A percentile compares a stretch with the other conserved stretches of the same genome.
These are phyloP conservation scores for Gymnocypris eckloni DNA, from an alignment of 2,797 vertebrate genomes.

Conservation along the genomic window DNA sequence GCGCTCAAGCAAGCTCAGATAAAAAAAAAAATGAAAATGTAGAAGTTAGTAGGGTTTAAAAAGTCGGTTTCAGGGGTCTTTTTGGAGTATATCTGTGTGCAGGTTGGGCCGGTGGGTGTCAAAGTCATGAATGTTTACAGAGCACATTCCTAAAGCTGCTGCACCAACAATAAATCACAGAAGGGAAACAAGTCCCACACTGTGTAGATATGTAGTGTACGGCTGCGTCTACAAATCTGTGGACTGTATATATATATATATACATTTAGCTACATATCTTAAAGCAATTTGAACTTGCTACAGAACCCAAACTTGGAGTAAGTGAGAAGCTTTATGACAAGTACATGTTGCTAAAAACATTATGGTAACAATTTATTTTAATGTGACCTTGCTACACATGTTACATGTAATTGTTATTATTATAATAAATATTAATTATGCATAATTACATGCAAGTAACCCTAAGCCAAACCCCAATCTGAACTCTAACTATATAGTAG, in stretches of 20 bases:
- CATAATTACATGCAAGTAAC: no score
- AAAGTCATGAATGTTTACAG: slow-evolving; percentile 71
- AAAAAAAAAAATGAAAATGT: neutral
- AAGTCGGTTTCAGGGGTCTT: neutral
- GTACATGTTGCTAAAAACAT: neutral
- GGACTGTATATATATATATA: neutral
- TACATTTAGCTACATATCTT: neutral
- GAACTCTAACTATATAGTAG: no score
- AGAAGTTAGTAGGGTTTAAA: slow-evolving; percentile 21
- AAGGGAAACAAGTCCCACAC: neutral
- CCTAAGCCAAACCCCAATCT: no score
- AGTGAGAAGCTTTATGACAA: neutral
- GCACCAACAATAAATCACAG: neutral
- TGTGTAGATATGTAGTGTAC: neutral
- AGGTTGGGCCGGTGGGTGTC: neutral
- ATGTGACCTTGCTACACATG: no score
- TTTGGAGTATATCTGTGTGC: neutral
- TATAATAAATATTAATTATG: no score
- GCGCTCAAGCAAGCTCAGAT: slow-evolving; percentile 38
- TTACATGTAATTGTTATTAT: no score
- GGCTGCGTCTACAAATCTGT: neutral
- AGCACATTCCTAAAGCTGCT: slow-evolving; percentile 67
- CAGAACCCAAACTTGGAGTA: neutral
- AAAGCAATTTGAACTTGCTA: neutral
- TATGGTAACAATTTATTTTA: neutral